Percentiles rank a stretch among this genome's conserved stretches.
phyloP scores from a whole-genome alignment of 2,888 invertebrate genomes.

The Camponotus fellah region DNA sequence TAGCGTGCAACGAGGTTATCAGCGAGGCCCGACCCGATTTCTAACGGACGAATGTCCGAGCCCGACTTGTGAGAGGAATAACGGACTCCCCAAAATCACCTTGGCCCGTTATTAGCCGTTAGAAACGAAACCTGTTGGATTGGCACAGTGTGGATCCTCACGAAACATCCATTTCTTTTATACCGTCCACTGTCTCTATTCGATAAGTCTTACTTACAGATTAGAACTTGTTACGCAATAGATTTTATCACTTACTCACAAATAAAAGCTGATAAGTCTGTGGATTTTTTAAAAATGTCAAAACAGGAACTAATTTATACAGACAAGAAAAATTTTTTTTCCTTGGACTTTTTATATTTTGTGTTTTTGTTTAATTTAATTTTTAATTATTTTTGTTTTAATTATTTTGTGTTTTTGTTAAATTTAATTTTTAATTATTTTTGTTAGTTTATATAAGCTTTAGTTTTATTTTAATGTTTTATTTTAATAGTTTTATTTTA shows the following conservation, averaged over 20 bases:
- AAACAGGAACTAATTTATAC: neutral
- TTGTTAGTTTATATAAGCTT: neutral
- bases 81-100: slow-evolving; percentile 81
- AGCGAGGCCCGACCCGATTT: slow-evolving; percentile 70
- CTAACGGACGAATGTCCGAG: slow-evolving; percentile 72
- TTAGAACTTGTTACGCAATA: neutral
- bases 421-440: neutral
- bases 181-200: neutral
- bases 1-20: slow-evolving; percentile 54
- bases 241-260: neutral
- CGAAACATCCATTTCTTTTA: neutral
- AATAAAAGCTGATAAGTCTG: neutral
- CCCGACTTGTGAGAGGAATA: slow-evolving; percentile 76
- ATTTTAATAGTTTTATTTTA: neutral
- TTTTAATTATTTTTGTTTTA: neutral
- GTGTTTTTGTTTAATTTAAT: too few relatives aligned
- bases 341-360: neutral
- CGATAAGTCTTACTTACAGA: neutral
- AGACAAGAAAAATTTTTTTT: too few relatives aligned
- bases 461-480: neutral
- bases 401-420: too few relatives aligned
- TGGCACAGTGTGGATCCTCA: slow-evolving; percentile 63
- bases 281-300: neutral
- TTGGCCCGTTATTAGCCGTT: slow-evolving; percentile 82
- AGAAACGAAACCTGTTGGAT: slow-evolving; percentile 82